A percentile compares a stretch with the other conserved stretches of the same genome.
Evolutionary conservation across 1,140 invertebrate genomes (phyloP).

Genomic region (Calephelis virginiensis): DNA sequence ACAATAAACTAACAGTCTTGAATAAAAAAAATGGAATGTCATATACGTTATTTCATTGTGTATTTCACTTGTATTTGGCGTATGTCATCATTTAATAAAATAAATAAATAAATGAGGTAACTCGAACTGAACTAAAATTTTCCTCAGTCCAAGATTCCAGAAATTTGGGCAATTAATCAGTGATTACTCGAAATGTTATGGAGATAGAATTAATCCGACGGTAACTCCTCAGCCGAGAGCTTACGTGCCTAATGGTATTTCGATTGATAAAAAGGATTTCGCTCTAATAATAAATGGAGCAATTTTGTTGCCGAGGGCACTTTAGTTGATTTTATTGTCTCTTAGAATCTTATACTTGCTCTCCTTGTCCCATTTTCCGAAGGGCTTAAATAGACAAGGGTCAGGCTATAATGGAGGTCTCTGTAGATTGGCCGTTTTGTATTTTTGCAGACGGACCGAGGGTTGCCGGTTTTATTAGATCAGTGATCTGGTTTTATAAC

Average conservation of each 20-base stretch:
- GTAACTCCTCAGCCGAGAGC: slow-evolving; percentile 14
- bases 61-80: too few relatives aligned
- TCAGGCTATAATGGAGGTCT: slow-evolving; percentile 39
- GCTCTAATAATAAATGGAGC: slow-evolving; percentile 21
- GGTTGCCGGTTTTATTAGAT: slow-evolving; percentile 50
- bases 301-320: slow-evolving; percentile 33
- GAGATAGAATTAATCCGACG: slow-evolving; percentile 9
- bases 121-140: too few relatives aligned
- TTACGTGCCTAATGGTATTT: slow-evolving; percentile 14
- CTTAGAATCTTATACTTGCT: slow-evolving; percentile 32
- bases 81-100: too few relatives aligned
- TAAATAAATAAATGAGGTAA: too few relatives aligned
- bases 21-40: too few relatives aligned
- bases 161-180: neutral
- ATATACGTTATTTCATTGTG: too few relatives aligned
- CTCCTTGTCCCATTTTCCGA: slow-evolving; percentile 28
- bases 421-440: slow-evolving; percentile 42
- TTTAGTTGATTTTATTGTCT: slow-evolving; percentile 38
- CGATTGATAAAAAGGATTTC: slow-evolving; percentile 16
- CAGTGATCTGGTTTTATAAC: slow-evolving; percentile 55
- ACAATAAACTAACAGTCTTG: too few relatives aligned
- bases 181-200: slow-evolving; percentile 1
- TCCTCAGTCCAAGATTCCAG: too few relatives aligned
- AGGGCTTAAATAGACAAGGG: slow-evolving; percentile 36
- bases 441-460: slow-evolving; percentile 40